Percentiles rank a stretch among this genome's conserved stretches.
Evolutionary conservation across 53 echinoderm and acorn worm genomes (phyloP).

Genomic region (Paelopatides confundens): DNA sequence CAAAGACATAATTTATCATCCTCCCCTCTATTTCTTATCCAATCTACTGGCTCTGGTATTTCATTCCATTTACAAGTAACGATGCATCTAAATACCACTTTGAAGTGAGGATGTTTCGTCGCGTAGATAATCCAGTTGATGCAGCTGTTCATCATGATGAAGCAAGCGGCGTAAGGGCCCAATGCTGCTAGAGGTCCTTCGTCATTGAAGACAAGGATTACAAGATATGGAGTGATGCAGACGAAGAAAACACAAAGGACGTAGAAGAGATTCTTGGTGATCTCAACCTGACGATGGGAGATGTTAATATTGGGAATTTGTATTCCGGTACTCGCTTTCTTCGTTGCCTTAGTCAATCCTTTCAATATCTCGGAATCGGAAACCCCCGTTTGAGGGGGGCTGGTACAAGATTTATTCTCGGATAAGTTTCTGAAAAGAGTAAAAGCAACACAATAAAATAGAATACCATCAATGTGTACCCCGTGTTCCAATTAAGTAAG

Average conservation of each 20-base stretch:
- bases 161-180: slow-evolving; percentile 43
- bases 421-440: not conserved
- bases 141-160: slow-evolving; percentile 31
- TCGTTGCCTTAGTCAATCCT: not conserved
- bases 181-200: not conserved
- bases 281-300: slow-evolving; percentile 22
- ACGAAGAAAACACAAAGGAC: slow-evolving; percentile 46
- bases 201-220: slow-evolving; percentile 11
- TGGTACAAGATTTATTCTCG: slow-evolving; percentile 14
- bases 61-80: slow-evolving; percentile 42
- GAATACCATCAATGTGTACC: no score
- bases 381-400: not conserved
- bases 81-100: slow-evolving; percentile 49
- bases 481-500: no score
- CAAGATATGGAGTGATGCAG: slow-evolving; percentile 45
- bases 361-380: not conserved
- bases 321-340: not conserved
- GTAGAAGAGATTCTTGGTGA: slow-evolving; percentile 54
- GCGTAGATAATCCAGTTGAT: slow-evolving; percentile 50
- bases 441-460: no score
- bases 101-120: slow-evolving; percentile 57
- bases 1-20: not conserved
- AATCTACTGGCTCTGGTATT: slow-evolving; percentile 32
- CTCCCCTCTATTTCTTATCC: slow-evolving; percentile 26
- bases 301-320: slow-evolving; percentile 2